Conservation (phyloP, 2,888 invertebrate genomes). For the Lepidocyrtoides sp. region DNA sequence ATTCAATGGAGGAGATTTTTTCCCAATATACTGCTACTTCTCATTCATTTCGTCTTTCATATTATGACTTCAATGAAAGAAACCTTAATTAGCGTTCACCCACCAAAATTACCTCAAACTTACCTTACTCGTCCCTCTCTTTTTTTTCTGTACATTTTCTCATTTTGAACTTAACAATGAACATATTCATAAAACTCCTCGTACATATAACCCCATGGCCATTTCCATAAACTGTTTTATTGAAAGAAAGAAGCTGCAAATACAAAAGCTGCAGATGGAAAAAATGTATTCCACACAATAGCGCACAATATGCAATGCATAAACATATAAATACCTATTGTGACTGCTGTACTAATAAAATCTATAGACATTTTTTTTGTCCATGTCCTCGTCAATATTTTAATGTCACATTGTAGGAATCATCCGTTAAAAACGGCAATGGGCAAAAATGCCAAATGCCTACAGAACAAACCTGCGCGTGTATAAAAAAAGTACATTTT, state of each 20-base stretch:
- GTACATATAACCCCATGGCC: conserved; percentile 13
- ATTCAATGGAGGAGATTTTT: too few species aligned
- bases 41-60: background rate
- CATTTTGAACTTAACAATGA: background rate
- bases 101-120: conserved; percentile 1
- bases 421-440: conserved; percentile 1
- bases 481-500: background rate
- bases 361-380: background rate
- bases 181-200: conserved; percentile 21
- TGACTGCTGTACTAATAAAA: conserved; percentile 1
- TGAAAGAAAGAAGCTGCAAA: background rate
- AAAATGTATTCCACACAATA: background rate
- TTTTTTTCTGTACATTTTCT: background rate
- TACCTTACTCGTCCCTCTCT: background rate
- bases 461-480: background rate
- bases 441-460: conserved; percentile 8
- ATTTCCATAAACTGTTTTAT: background rate
- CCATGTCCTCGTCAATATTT: conserved; percentile 68
- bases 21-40: too few species aligned
- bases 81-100: background rate
- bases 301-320: background rate
- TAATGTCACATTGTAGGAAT: conserved; percentile 2
- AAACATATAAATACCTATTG: background rate
- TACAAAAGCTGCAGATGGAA: background rate
- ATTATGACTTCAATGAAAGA: conserved; percentile 2